Conservation (phyloP, 2,113 vertebrate species). For the Chaetodon auriga region DNA sequence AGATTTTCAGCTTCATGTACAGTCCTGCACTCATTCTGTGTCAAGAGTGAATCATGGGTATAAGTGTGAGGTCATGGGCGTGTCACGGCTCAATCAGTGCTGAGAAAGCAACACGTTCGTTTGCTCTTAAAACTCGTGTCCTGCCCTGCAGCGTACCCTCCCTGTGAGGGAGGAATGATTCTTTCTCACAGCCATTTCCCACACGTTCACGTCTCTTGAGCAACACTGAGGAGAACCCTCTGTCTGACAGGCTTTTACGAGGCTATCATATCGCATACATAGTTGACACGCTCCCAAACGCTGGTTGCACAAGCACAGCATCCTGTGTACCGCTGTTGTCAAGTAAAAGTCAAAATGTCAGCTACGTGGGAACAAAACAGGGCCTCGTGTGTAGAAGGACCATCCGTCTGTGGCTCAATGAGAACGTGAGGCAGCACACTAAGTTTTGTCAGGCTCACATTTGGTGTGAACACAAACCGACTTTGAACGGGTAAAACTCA, state of each 20-base stretch:
- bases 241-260: conserved; percentile 71
- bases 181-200: conserved; percentile 82
- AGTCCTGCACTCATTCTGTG: conserved; percentile 45
- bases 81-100: conserved; percentile 56
- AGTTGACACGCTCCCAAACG: conserved; percentile 56
- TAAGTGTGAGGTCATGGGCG: conserved; percentile 58
- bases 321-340: conserved; percentile 36
- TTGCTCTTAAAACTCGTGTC: conserved; percentile 68
- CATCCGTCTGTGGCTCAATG: background rate
- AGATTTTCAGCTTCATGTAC: conserved; percentile 49
- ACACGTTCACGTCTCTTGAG: conserved; percentile 65
- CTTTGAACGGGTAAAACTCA: no score
- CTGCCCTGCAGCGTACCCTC: conserved; percentile 43
- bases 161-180: conserved; percentile 74
- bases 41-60: conserved; percentile 50
- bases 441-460: no score
- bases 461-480: no score
- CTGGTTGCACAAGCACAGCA: conserved; percentile 46
- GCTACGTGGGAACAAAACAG: background rate
- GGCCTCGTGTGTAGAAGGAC: background rate
- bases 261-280: conserved; percentile 68
- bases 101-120: conserved; percentile 51
- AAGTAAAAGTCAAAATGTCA: conserved; percentile 29
- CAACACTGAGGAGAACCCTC: conserved; percentile 42
- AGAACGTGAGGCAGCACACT: background rate